Evolutionary conservation across 2,888 invertebrate genomes (phyloP).

Genomic region (Thymelicus sylvestris): DNA sequence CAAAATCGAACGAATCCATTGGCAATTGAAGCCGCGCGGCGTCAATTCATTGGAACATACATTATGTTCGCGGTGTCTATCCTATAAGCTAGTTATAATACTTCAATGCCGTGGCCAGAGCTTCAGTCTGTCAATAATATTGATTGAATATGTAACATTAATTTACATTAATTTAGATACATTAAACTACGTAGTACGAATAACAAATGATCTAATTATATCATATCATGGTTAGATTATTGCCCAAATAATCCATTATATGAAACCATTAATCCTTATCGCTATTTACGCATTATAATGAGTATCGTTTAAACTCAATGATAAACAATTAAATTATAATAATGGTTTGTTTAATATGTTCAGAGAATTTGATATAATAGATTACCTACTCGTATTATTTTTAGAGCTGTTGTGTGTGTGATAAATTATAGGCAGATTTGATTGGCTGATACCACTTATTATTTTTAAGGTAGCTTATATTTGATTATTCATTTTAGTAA

Average conservation of each 20-base stretch:
- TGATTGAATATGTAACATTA: neutral
- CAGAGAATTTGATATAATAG: neutral
- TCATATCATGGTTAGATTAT: conserved; percentile 10
- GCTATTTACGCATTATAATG: conserved; percentile 10
- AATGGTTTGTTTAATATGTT: conserved; percentile 7
- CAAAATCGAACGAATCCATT: too few species aligned
- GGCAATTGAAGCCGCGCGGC: too few species aligned
- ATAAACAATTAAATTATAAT: conserved; percentile 3
- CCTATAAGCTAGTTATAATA: too few species aligned
- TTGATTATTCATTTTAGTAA: too few species aligned
- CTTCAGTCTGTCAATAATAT: neutral
- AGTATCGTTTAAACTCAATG: conserved; percentile 11
- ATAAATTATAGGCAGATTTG: too few species aligned
- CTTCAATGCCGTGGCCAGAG: too few species aligned
- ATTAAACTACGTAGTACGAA: neutral
- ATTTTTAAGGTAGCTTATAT: too few species aligned
- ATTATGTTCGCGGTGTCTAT: too few species aligned
- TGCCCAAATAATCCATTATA: conserved; percentile 1
- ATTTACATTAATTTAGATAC: neutral
- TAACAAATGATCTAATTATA: conserved; percentile 14
- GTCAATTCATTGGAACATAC: too few species aligned
- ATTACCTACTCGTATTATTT: conserved; percentile 2
- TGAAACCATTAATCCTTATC: conserved; percentile 15
- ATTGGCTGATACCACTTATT: too few species aligned
- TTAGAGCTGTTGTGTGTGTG: neutral